Base-by-base conservation (phyloP, 1,140 invertebrate species). In the Stegodyphus dumicola region DNA sequence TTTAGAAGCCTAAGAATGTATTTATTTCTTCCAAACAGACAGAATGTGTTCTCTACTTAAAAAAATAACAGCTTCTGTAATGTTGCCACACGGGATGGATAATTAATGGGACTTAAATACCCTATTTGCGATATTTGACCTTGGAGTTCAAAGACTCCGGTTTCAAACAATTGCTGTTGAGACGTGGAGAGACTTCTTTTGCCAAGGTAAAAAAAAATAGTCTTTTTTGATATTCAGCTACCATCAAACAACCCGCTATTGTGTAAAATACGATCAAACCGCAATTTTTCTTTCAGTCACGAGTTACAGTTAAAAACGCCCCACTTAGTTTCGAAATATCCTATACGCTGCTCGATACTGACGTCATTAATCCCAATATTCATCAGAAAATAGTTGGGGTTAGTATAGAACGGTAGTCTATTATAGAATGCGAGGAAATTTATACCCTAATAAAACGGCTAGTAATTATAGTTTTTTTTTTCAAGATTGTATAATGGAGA, bases 141-240 rank as follows among this genome's bases (percentile, higher is more conserved):
- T 51, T n/a, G 33, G 15, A 17, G 80, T 83, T 83, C 80, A 83
- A 83, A 83, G 71, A n/a, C 79, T 54, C 80, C 60, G 78, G n/a
- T 51, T 54, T 13, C 17, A 60, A 83, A 74, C 71, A 83, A 75
- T 83, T 75, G 80, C 66, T 81, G 64, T 73, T 33, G 33, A 33
- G 33, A 33, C 33, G 33, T 33, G 33, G 33, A 64, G 73, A 81
- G 56, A 9, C 15, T 60, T 60, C 56, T 11, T 9, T 15, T 60
- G 15, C 15, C 56, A 60, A 60, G 9, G 9, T 60, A 15, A 60
- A 11, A 11, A 60, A 15, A 67, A 17, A 17, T 5, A 67, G 17
- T 67, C n/a, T 18, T 17, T 67, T 67, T 13, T 10, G 15, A 17
- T 67, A 67, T 67, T 17, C 65, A 7, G 15, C 56, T 60, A 67